Base-by-base conservation (phyloP, 2,113 vertebrate species). In the Leiothrix lutea region DNA sequence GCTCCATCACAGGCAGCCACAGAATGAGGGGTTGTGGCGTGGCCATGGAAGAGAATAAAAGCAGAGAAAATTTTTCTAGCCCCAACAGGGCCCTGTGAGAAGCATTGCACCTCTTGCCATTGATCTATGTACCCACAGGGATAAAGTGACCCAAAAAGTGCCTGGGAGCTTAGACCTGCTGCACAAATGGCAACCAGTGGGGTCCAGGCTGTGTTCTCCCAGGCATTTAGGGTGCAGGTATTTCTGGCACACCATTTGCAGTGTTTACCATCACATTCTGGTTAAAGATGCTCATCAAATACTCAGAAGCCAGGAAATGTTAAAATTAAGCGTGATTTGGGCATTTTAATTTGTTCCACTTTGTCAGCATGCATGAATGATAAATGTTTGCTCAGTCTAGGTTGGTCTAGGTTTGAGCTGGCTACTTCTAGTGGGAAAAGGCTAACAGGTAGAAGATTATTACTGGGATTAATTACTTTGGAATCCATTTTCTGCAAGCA, bases 251-350 rank as follows among this genome's bases (percentile, higher is more conserved):
- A 29, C 11, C 25, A 12, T 45, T 88, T 42, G 8, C 17, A 51
- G 12, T 1, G 4, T 62, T 86, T 47, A 20, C 19, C 1, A 4
- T 21, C 2, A 1, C 11, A 36, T 19, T n/a, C 24, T 44, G 13
- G 4, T 70, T 58, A 44, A 94, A 81, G 31, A n/a, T 7, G 17
- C 40, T 83, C 24, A 67, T 72, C 14, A 56, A 56, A 51, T 12
- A 71, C 14, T 51, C 9, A 73, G 11, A 83, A 74, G 10, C 5
- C 25, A 73, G 5, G 3, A 58, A 72, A 70, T 8, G 0, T 14
- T 62, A 31, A 17, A 65, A 60, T 79, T 70, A 31, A 45, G 11
- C 40, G 22, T 56, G 35, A 25, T 57, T 72, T 50, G 33, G n/a
- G 11, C 12, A 26, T 95, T 60, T 69, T 24, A 11, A 35, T 80